Evolutionary conservation across 1,140 invertebrate genomes (phyloP).

Genomic region (Neomicropteryx cornuta): DNA sequence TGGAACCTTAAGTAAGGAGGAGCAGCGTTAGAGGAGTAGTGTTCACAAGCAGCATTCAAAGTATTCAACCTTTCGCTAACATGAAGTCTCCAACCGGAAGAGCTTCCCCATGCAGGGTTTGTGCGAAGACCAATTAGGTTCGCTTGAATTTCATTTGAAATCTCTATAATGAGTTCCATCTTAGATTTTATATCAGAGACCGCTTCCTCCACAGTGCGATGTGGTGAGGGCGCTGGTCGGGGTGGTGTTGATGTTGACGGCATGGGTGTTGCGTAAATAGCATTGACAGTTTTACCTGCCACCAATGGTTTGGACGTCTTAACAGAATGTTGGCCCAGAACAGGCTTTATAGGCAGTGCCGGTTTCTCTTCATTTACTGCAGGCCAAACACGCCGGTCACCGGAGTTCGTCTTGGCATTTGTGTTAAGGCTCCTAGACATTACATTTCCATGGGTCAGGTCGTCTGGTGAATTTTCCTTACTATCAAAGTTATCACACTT

Average conservation of each 20-base stretch:
- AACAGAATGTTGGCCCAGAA: constrained; percentile 24
- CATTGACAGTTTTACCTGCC: constrained; percentile 19
- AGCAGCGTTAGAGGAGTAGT: constrained; percentile 56
- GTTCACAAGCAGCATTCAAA: constrained; percentile 64
- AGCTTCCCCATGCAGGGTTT: constrained; percentile 34
- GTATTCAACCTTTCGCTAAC: constrained; percentile 73
- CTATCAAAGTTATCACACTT: constrained; percentile 18
- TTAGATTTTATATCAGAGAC: constrained; percentile 31
- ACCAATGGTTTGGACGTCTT: constrained; percentile 43
- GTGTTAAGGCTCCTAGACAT: constrained; percentile 30
- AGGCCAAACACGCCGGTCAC: constrained; percentile 44
- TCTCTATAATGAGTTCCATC: constrained; percentile 56
- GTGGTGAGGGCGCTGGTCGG: constrained; percentile 33
- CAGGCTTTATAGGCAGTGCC: constrained; percentile 55
- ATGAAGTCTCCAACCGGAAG: constrained; percentile 55
- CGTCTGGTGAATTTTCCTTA: constrained; percentile 40
- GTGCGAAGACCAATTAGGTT: constrained; percentile 51
- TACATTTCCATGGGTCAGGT: constrained; percentile 15
- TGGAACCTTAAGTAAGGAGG: constrained; percentile 82
- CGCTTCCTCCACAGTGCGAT: constrained; percentile 19
- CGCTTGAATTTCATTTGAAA: constrained; percentile 55
- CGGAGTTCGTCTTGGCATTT: constrained; percentile 34
- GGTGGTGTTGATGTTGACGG: constrained; percentile 51
- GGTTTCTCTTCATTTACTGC: constrained; percentile 52
- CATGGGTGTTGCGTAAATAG: constrained; percentile 20